Base-by-base conservation (phyloP, 2,888 invertebrate species). In the Lasioglossum zephyrum region DNA sequence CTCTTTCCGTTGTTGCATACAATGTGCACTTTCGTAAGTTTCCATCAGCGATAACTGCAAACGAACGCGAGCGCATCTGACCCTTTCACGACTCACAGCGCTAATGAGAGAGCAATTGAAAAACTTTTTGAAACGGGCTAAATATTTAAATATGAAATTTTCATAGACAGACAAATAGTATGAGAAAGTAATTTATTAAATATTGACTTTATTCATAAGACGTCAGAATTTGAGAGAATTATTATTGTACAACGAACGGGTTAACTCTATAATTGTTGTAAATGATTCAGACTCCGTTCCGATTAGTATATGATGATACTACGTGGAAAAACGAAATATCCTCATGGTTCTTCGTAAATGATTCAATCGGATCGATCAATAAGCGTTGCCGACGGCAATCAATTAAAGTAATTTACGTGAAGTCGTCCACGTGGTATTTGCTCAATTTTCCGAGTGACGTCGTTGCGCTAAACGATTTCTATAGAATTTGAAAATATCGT, bases 31-130 rank as follows among this genome's bases (percentile, higher is more conserved):
- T 57, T 63, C 70, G 82, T 79, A 84, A 88, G 69, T 77, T 85
- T 79, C 81, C 87, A 73, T 69, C 13, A 80, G 70, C 76, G 47
- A 73, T 18, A 73, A 66, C 41, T n/a, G 44, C 31, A 53, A 77
- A 84, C 13, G 74, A 57, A 63, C 11, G 36, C 39, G 18, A 74
- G 44, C 36, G 44, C 36, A 4, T 13, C 70, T 66, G 31, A 36
- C 66, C 6, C 18, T 66, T 66, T 66, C 66, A 31, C 6, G 66
- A 18, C 18, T 66, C 8, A 0, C 66, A 36, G 36, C 31, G 6
- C 36, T 66, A 60, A 26, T 60, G 8, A 31, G 31, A 31, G 31
- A 49, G 22, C 49, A 22, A 49, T 49, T 49, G 6, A 6, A 22
- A 49, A 49, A 22, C 2, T 2, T 49, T 49, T 22, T 49, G 22